Evolutionary conservation across 2,888 invertebrate genomes (phyloP).

Genomic region (Liposcelis brunnea): DNA sequence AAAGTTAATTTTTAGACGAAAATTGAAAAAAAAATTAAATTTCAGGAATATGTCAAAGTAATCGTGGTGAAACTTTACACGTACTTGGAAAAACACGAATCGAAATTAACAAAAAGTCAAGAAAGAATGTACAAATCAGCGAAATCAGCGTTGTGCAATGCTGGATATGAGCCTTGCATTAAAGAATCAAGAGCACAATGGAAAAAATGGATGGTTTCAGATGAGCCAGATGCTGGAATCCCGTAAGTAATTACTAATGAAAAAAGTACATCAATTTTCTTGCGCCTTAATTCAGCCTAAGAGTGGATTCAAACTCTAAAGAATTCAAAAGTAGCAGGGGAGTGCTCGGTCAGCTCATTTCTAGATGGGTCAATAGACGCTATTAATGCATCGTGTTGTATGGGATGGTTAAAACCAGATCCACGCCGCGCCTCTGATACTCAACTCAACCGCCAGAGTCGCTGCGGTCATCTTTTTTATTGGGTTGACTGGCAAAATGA

Average conservation of each 20-base stretch:
- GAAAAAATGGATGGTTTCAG: conserved; percentile 54
- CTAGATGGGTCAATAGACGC: too few species aligned
- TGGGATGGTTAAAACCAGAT: too few species aligned
- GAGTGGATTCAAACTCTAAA: too few species aligned
- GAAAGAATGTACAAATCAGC: neutral
- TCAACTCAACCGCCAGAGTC: too few species aligned
- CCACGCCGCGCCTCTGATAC: too few species aligned
- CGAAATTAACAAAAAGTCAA: neutral
- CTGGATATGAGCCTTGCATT: conserved; percentile 62
- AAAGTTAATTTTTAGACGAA: neutral
- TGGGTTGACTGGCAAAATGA: too few species aligned
- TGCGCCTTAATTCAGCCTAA: too few species aligned
- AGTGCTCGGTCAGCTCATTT: too few species aligned
- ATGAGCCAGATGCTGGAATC: conserved; percentile 59
- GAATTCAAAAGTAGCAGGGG: too few species aligned
- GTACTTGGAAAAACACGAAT: conserved; percentile 37
- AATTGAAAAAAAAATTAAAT: conserved; percentile 10
- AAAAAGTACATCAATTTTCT: too few species aligned
- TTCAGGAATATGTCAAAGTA: conserved; percentile 48
- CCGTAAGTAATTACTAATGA: conserved; percentile 41
- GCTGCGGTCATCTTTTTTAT: too few species aligned
- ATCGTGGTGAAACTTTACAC: conserved; percentile 54
- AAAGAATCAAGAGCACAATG: conserved; percentile 54
- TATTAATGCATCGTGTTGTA: too few species aligned
- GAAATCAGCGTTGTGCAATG: conserved; percentile 37